A percentile compares a stretch with the other conserved stretches of the same genome.
Conservation (phyloP, 1,140 invertebrate genomes). For the Tetranychus urticae region DNA sequence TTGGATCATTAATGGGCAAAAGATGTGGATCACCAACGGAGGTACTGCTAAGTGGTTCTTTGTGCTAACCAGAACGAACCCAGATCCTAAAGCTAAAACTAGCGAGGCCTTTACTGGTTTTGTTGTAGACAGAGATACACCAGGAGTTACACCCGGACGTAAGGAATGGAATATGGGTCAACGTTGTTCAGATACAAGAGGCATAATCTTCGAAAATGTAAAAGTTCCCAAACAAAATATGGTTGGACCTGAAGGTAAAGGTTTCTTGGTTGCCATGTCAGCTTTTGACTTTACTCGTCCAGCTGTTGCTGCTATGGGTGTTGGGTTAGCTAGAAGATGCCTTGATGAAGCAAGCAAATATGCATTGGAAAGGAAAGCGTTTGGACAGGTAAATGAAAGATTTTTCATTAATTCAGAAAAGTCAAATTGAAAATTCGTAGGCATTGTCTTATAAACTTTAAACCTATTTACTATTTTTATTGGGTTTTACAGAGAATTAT, state of each 20-base stretch:
- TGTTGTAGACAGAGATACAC: slow-evolving; percentile 68
- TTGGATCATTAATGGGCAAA: slow-evolving; percentile 75
- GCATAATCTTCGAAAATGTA: slow-evolving; percentile 92
- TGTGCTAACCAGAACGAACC: slow-evolving; percentile 68
- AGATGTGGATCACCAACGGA: slow-evolving; percentile 98
- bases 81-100: slow-evolving; percentile 71
- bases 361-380: slow-evolving; percentile 72
- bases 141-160: slow-evolving; percentile 46
- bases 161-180: slow-evolving; percentile 97
- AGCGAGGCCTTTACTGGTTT: slow-evolving; percentile 86
- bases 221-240: slow-evolving; percentile 86
- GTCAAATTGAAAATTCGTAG: no score
- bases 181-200: slow-evolving; percentile 78
- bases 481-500: no score
- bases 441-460: no score
- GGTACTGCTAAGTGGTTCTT: slow-evolving; percentile 91
- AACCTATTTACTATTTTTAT: no score
- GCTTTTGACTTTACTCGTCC: slow-evolving; percentile 84
- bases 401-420: no score
- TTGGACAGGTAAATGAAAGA: slow-evolving; percentile 29
- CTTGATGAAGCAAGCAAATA: slow-evolving; percentile 84
- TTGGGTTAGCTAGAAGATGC: slow-evolving; percentile 59
- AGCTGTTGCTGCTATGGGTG: slow-evolving; percentile 59
- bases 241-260: slow-evolving; percentile 38
- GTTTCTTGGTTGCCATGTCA: slow-evolving; percentile 90